Evolutionary conservation across 1,140 invertebrate species (phyloP).

Genomic region (Cyclargus thomasi): DNA sequence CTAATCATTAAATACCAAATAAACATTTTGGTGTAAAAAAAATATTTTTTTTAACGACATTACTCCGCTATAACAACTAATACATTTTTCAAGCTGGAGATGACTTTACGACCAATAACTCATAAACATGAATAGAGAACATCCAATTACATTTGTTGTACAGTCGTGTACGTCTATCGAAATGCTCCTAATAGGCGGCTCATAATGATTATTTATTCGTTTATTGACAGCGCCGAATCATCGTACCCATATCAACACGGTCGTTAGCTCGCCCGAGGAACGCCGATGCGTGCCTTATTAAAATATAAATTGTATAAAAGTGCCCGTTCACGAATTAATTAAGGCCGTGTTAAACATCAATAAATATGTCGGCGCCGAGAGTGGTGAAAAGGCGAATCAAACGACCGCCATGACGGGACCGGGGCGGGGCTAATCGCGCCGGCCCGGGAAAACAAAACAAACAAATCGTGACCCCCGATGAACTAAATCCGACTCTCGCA

Average conservation of each 20-base stretch:
- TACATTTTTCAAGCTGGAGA: not conserved
- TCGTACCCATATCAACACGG: not conserved
- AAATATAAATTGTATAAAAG: constrained; percentile 8
- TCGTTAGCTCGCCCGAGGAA: not conserved
- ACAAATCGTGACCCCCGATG: constrained; percentile 27
- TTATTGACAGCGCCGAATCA: not conserved
- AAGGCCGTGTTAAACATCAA: constrained; percentile 6
- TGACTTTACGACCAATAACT: not conserved
- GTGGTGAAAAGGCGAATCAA: constrained; percentile 43
- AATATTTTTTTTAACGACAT: too few relatives aligned
- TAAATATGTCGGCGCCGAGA: constrained; percentile 16
- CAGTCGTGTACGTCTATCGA: not conserved
- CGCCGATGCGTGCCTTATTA: constrained; percentile 3
- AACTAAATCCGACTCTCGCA: constrained; percentile 42
- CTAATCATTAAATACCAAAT: too few relatives aligned
- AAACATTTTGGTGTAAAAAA: too few relatives aligned
- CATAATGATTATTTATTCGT: not conserved
- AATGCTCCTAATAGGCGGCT: not conserved
- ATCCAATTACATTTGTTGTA: not conserved
- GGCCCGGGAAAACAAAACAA: constrained; percentile 28
- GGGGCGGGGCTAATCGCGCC: constrained; percentile 62
- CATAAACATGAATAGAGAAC: not conserved
- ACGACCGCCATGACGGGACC: constrained; percentile 64
- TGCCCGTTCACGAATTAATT: constrained; percentile 9
- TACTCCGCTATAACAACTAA: not conserved